phyloP scores from a whole-genome alignment of 2,113 vertebrate species.

The Anthoscopus minutus region DNA sequence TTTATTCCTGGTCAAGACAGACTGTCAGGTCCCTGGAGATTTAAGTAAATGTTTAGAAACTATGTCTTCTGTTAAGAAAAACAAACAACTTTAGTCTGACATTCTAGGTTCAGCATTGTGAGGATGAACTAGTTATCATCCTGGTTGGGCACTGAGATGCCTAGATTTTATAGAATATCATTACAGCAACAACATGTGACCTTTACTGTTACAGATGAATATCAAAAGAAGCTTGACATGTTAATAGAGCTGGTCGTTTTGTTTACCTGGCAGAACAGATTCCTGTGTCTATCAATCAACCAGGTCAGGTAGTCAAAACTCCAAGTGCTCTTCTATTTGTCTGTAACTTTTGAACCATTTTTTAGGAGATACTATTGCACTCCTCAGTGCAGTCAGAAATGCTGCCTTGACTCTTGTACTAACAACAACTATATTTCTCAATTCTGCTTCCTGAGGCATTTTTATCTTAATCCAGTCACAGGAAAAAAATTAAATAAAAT shows the following conservation, averaged over 20 bases:
- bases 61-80: not conserved
- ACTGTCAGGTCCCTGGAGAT: not conserved
- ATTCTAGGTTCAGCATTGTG: not conserved
- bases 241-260: not conserved
- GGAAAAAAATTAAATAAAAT: not conserved
- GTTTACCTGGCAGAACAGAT: not conserved
- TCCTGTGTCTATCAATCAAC: not conserved
- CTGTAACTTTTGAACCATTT: not conserved
- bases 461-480: not conserved
- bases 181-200: not conserved
- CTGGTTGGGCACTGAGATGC: not conserved
- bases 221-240: not conserved
- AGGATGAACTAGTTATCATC: not conserved
- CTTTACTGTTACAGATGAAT: not conserved
- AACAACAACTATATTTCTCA: not conserved
- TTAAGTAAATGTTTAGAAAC: not conserved
- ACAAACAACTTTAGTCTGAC: not conserved
- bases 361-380: not conserved
- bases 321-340: not conserved
- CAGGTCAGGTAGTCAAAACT: not conserved
- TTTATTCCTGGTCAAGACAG: not conserved
- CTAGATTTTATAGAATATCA: not conserved
- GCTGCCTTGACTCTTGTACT: not conserved
- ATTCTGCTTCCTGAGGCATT: not conserved
- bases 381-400: not conserved